Evolutionary conservation across 2,113 vertebrate species (phyloP), one percentile per base, ranked within the genome.

Genomic region (Columba livia): DNA sequence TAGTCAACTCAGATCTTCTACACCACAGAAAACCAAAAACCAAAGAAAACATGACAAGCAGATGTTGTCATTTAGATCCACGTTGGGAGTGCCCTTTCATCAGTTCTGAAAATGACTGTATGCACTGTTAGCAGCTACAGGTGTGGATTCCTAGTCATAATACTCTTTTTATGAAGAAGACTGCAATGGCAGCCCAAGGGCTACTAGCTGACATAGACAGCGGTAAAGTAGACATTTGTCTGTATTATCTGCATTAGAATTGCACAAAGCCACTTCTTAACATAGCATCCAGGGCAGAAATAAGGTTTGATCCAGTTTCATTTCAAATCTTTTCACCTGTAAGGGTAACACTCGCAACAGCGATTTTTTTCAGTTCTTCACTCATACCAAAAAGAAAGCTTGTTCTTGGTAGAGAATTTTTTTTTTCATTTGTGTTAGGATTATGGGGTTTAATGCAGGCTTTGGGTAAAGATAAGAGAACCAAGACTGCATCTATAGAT

Each of bases 41-140:
- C 7, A 65, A 34, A n/a, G 8, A 71, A 81, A 54, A 31, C 0
- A 0, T 25, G 6, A 5, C 21, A 73, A 25, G 10, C 5, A 1
- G 1, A 21, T 44, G 12, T 15, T 53, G 58, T 53, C 6, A 44
- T 9, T 69, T 47, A 85, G 10, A 21, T 32, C 20, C 4, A 34
- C 54, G 23, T 5, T 62, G 29, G 8, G 8, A 62, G 4, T 66
- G 54, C 65, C 19, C 7, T 80, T 69, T 40, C 4, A 1, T n/a
- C 56, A 58, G 11, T 72, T 71, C 38, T 36, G 47, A 60, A 72
- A 9, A 32, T 34, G 42, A 57, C 36, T 54, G 28, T 4, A 18
- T 29, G 15, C 2, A 1, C 14, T 0, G 1, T 42, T 60, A 40
- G 51, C 60, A 87, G 21, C 10, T 69, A 44, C 4, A 3, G 13